Conservation (phyloP, 2,113 vertebrate species). For the Craseonycteris thonglongyai region DNA sequence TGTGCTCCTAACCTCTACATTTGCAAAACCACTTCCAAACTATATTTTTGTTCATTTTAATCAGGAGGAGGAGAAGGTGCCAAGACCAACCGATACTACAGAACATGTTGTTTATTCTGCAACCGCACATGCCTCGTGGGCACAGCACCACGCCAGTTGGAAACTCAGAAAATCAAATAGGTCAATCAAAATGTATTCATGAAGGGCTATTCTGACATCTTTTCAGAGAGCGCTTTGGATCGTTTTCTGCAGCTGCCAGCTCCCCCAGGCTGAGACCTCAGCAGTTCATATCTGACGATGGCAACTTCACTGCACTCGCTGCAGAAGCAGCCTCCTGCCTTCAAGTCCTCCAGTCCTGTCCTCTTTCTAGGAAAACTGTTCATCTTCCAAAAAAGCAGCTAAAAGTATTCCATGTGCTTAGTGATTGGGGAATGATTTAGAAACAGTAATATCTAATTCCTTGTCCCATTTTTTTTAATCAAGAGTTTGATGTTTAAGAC, state of each 20-base stretch:
- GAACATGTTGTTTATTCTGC: background rate
- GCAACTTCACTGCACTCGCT: background rate
- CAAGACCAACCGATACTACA: background rate
- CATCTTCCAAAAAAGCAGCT: background rate
- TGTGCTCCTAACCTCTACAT: background rate
- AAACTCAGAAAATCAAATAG: background rate
- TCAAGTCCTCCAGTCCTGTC: background rate
- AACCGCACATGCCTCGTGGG: background rate
- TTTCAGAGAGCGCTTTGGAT: background rate
- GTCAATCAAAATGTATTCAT: background rate
- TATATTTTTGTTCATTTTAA: background rate
- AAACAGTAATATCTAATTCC: background rate
- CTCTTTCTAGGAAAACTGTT: background rate
- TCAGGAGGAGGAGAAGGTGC: background rate
- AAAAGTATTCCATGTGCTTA: background rate
- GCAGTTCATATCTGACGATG: no score
- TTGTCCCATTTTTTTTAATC: background rate
- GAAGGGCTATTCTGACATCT: background rate
- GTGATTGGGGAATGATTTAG: background rate
- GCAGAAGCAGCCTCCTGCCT: background rate
- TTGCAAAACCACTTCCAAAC: background rate
- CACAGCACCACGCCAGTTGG: background rate
- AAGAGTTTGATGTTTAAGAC: conserved; percentile 30
- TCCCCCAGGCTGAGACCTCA: background rate
- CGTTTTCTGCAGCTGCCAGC: background rate